Evolutionary conservation across 2,797 vertebrate species (phyloP).

Genomic region (Melanotaenia maccullochi): DNA sequence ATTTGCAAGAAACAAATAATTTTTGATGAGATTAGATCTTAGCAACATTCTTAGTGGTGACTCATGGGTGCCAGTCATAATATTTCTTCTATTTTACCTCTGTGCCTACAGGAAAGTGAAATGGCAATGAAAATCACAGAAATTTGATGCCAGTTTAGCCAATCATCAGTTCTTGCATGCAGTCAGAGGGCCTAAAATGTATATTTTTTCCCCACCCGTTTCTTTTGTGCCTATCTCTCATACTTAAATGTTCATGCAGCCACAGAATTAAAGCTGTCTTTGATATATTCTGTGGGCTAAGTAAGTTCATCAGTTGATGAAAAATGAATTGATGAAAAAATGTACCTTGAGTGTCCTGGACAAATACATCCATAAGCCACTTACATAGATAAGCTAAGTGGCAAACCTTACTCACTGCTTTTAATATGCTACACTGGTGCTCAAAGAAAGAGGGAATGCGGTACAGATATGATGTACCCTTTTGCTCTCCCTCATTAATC

Average conservation of each 20-base stretch:
- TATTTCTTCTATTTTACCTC: not conserved
- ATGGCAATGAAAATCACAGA: conserved; percentile 1
- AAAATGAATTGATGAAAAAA: conserved; percentile 79
- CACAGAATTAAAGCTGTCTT: conserved; percentile 37
- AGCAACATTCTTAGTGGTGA: not conserved
- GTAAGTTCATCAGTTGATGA: conserved; percentile 74
- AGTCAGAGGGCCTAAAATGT: conserved; percentile 15
- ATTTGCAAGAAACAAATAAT: conserved; percentile 23
- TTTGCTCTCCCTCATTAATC: conserved; percentile 82
- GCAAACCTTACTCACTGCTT: conserved; percentile 75
- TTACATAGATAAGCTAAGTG: conserved; percentile 81
- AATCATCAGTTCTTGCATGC: not conserved
- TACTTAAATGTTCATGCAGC: conserved; percentile 15
- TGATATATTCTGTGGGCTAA: conserved; percentile 53
- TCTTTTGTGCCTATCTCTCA: conserved; percentile 33
- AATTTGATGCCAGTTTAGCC: not conserved
- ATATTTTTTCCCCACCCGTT: not conserved
- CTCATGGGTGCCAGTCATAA: not conserved
- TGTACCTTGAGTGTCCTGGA: conserved; percentile 68
- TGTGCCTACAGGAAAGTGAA: not conserved
- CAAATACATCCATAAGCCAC: conserved; percentile 81
- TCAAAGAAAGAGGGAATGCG: conserved; percentile 72
- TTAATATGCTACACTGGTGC: conserved; percentile 75
- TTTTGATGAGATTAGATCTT: conserved; percentile 16
- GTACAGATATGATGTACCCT: conserved; percentile 80